Conservation (phyloP, 2,113 vertebrate genomes). For the Catharus minimus region DNA sequence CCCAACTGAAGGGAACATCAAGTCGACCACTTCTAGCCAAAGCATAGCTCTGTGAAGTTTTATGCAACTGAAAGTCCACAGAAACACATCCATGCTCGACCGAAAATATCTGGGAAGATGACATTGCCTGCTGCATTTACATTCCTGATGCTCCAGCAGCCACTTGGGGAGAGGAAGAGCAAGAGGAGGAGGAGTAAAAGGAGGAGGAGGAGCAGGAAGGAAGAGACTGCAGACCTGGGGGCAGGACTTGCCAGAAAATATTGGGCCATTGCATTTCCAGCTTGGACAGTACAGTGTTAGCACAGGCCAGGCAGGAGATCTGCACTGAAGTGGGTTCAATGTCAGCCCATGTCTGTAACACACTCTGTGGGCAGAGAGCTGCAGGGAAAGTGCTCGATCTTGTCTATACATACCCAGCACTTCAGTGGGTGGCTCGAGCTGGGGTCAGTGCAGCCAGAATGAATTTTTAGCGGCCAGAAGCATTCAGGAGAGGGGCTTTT, state of each 20-base stretch:
- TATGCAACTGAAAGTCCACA: neutral
- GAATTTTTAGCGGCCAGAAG: neutral
- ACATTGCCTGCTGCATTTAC: neutral
- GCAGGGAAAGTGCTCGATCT: neutral
- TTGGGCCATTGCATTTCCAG: neutral
- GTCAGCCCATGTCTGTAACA: neutral
- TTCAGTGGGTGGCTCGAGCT: rapidly evolving
- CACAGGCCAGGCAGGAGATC: neutral
- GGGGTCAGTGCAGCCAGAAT: neutral
- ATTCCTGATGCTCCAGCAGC: neutral
- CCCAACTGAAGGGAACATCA: neutral
- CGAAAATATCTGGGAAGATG: neutral
- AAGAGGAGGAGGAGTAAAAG: neutral
- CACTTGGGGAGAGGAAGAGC: neutral
- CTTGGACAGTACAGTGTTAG: rapidly evolving
- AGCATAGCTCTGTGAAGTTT: neutral
- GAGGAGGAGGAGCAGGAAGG: neutral
- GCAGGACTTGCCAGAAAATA: neutral
- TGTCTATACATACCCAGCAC: rapidly evolving
- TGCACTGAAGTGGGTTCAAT: neutral
- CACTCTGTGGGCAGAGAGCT: rapidly evolving
- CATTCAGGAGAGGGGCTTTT: rapidly evolving
- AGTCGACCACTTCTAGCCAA: neutral
- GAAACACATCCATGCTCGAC: neutral
- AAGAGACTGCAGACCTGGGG: neutral